Conservation (phyloP, 2,888 invertebrate genomes). For the Thereva unica region DNA sequence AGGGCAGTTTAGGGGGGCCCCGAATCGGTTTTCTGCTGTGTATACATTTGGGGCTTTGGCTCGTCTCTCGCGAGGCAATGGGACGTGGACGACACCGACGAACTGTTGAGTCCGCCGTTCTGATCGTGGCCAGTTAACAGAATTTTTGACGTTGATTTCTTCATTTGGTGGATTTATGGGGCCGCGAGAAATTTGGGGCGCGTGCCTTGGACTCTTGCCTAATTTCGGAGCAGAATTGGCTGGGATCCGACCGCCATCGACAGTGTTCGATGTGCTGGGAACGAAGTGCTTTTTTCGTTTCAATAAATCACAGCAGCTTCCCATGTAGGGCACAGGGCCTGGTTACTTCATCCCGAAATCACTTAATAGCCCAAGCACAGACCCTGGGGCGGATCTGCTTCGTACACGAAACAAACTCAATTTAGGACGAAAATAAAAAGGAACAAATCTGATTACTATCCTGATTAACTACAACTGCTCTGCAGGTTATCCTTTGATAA, state of each 20-base stretch:
- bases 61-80: too few relatives aligned
- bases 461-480: too few relatives aligned
- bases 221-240: slow-evolving; percentile 39
- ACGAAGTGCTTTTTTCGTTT: too few relatives aligned
- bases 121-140: slow-evolving; percentile 46
- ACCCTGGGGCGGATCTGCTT: too few relatives aligned
- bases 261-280: background rate
- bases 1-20: background rate
- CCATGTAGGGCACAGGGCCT: too few relatives aligned
- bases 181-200: slow-evolving; percentile 40
- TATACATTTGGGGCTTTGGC: background rate
- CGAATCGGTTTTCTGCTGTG: background rate
- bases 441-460: slow-evolving; percentile 10
- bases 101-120: slow-evolving; percentile 42
- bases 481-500: too few relatives aligned
- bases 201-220: slow-evolving; percentile 39
- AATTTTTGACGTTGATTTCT: slow-evolving; percentile 52
- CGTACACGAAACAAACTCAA: too few relatives aligned
- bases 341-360: too few relatives aligned
- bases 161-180: slow-evolving; percentile 47
- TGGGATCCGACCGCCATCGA: slow-evolving; percentile 30
- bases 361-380: too few relatives aligned
- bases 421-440: slow-evolving; percentile 1
- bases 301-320: too few relatives aligned
- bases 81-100: slow-evolving; percentile 17